Evolutionary conservation across 2,888 invertebrate genomes (phyloP).

Genomic region (Cataglyphis cursor): DNA sequence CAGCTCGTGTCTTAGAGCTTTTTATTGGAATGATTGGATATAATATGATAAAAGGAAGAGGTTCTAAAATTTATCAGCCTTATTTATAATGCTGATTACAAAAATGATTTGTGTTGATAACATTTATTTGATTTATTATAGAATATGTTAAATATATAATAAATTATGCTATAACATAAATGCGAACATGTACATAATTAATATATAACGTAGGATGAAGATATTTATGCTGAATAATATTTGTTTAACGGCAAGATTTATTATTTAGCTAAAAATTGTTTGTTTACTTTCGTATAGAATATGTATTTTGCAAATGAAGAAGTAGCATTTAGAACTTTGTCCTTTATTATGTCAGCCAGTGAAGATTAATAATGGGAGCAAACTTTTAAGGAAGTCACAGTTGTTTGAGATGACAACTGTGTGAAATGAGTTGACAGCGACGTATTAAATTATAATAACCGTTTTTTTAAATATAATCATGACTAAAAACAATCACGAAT

Average conservation of each 20-base stretch:
- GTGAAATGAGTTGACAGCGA: neutral
- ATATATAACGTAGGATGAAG: slow-evolving; percentile 19
- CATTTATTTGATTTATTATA: slow-evolving; percentile 34
- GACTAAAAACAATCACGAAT: slow-evolving; percentile 1
- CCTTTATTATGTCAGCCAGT: neutral
- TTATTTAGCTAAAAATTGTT: neutral
- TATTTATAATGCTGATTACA: neutral
- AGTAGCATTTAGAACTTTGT: neutral
- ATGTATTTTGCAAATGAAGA: neutral
- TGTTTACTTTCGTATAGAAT: neutral
- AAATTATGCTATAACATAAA: slow-evolving; percentile 33
- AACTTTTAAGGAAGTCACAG: neutral
- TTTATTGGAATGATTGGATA: neutral
- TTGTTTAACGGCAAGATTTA: neutral
- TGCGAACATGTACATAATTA: slow-evolving; percentile 30
- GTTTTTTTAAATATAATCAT: neutral
- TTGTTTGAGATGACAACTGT: neutral
- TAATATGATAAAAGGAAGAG: slow-evolving; percentile 14
- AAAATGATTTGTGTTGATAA: slow-evolving; percentile 37
- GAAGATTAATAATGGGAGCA: neutral
- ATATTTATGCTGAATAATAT: neutral
- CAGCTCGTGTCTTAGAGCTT: neutral
- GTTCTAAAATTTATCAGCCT: neutral
- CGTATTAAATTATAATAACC: neutral
- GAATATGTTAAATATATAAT: slow-evolving; percentile 54